A percentile compares a stretch with the other conserved stretches of the same genome.
Evolutionary conservation across 2,888 invertebrate species (phyloP).

Genomic region (Euphydryas editha): DNA sequence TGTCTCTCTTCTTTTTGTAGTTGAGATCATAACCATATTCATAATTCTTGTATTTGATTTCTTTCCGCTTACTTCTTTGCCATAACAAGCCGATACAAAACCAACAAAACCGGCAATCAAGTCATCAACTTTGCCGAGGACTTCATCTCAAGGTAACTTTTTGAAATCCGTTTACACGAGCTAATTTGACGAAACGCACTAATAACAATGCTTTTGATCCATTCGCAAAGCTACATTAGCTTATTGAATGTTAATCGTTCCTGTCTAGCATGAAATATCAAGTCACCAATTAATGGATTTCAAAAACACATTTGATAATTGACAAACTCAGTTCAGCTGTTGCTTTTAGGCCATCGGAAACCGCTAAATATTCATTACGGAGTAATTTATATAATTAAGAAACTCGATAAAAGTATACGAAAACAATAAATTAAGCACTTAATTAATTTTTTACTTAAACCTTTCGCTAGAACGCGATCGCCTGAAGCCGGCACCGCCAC

Average conservation of each 20-base stretch:
- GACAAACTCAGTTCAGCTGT: conserved; percentile 17
- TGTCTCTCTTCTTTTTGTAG: conserved; percentile 57
- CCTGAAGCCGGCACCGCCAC: conserved; percentile 94
- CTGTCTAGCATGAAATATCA: conserved; percentile 10
- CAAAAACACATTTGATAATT: conserved; percentile 12
- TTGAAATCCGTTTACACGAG: conserved; percentile 58
- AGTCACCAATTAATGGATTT: conserved; percentile 31
- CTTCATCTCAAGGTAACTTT: conserved; percentile 95
- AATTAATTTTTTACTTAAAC: background rate
- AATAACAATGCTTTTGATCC: conserved; percentile 34
- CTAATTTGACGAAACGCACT: conserved; percentile 23
- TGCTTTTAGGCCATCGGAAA: conserved; percentile 28
- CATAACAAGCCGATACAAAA: conserved; percentile 93
- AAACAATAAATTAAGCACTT: background rate
- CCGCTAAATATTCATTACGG: conserved; percentile 15
- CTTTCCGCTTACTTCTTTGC: conserved; percentile 84
- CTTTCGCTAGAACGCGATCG: conserved; percentile 88
- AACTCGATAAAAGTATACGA: background rate
- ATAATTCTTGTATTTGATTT: conserved; percentile 80
- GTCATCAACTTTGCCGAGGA: conserved; percentile 96
- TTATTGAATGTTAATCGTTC: conserved; percentile 10
- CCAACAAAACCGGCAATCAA: conserved; percentile 98
- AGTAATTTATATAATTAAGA: background rate
- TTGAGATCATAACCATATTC: conserved; percentile 63
- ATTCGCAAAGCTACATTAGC: conserved; percentile 32